A percentile compares a stretch with the other conserved stretches of the same genome.
Conservation (phyloP, 2,797 vertebrate species). For the Odontamblyopus lacepedii region DNA sequence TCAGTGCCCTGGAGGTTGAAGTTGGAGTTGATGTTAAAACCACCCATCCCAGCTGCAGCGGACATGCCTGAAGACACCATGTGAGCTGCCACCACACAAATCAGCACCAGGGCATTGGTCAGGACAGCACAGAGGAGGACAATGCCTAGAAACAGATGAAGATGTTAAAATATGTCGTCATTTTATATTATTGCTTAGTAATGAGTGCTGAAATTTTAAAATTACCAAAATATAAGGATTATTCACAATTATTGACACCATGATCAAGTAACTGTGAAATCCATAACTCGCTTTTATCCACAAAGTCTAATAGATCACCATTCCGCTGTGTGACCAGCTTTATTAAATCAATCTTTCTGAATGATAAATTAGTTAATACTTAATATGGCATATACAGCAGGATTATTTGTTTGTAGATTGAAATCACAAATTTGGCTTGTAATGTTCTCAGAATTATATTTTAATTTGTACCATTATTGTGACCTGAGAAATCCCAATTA, state of each 20-base stretch:
- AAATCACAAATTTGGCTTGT: too few species aligned
- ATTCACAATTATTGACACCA: neutral
- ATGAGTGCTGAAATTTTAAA: neutral
- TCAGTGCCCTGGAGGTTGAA: slow-evolving; percentile 85
- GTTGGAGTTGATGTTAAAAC: slow-evolving; percentile 78
- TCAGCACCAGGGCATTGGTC: slow-evolving; percentile 84
- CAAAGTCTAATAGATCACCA: too few species aligned
- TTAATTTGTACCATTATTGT: too few species aligned
- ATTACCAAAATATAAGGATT: neutral
- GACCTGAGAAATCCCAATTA: too few species aligned
- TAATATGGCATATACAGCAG: too few species aligned
- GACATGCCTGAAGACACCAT: slow-evolving; percentile 81
- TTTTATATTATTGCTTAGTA: neutral
- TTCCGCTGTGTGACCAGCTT: too few species aligned
- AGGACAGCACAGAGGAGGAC: slow-evolving; percentile 82
- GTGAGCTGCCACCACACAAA: slow-evolving; percentile 83
- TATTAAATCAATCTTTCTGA: neutral
- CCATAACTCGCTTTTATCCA: too few species aligned
- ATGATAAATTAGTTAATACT: neutral
- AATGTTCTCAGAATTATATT: too few species aligned
- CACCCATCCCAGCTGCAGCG: slow-evolving; percentile 64
- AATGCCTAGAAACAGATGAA: slow-evolving; percentile 71
- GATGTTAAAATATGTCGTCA: too few species aligned
- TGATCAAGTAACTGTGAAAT: neutral
- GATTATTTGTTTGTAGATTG: too few species aligned